Base-by-base conservation (phyloP, 2,113 vertebrate genomes). In the Meleagris gallopavo region DNA sequence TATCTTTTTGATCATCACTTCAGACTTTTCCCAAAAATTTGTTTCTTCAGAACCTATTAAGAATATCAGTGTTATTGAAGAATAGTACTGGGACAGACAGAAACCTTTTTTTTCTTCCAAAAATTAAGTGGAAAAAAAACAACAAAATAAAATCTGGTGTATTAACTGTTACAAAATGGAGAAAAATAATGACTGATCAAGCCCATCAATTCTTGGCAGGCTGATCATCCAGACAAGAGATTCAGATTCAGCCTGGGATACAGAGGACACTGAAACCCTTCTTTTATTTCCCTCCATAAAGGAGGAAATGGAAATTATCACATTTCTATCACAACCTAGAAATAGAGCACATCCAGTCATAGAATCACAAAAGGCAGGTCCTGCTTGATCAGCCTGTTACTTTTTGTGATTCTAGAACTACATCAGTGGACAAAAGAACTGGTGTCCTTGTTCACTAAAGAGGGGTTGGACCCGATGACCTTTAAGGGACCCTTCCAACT, bases 221-320 rank as follows among this genome's bases (percentile, higher is more conserved):
- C 7, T 83, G 67, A 65, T 3, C 18, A 71, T 40, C 9, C 34
- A n/a, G 74, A 15, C 3, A 30, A 67, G 43, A n/a, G 43, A 85
- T 2, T 78, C 57, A 79, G 19, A 46, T 21, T 72, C 69, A 83
- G 30, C 4, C 43, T 57, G 83, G 54, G 43, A 83, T 46, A 83
- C 0, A 60, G 57, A 82, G 19, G 78, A 46, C 14, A 70, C 58
- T 72, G 1, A 4, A 16, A 48, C 4, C 1, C 0, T 0, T 62
- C 36, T 91, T 34, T 12, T 52, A 5, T 79, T 69, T 91, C 54
- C 40, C 10, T 57, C 60, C 9, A 18, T 45, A 67, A 80, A 61
- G 71, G 14, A 7, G 10, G 67, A 79, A 64, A 60, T 60, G 54
- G 34, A 62, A 78, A 24, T 46, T 13, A 88, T 46, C 21, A 72